Base-by-base conservation (phyloP, 1,140 invertebrate genomes). In the Eriosoma lanigerum region DNA sequence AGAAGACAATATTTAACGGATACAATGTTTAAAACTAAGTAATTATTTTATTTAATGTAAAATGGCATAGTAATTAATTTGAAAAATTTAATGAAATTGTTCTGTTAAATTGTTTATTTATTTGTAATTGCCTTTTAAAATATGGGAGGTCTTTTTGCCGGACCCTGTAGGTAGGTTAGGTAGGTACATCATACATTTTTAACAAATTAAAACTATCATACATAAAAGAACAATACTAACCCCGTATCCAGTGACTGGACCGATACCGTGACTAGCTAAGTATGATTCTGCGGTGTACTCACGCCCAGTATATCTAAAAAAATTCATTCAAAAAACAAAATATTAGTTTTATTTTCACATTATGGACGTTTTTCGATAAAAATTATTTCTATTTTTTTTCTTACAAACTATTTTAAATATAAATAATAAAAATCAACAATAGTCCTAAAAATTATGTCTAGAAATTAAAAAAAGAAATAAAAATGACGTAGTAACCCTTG, bases 161-260 rank as follows among this genome's bases (percentile, higher is more conserved):
- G n/a, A n/a, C n/a, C n/a, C n/a, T n/a, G n/a, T n/a, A n/a, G n/a
- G n/a, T n/a, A n/a, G n/a, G n/a, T n/a, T n/a, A n/a, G n/a, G n/a
- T n/a, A n/a, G n/a, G n/a, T n/a, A n/a, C n/a, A n/a, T n/a, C n/a
- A n/a, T n/a, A n/a, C n/a, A n/a, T n/a, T n/a, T n/a, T n/a, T n/a
- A n/a, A n/a, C n/a, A n/a, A n/a, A n/a, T n/a, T n/a, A n/a, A n/a
- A n/a, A n/a, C n/a, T n/a, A n/a, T n/a, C n/a, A n/a, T n/a, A n/a
- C n/a, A 50, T 15, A 50, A 15, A 50, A 50, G 1, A 50, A 15
- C 17, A 50, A 76, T 76, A 76, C 88, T 92, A 91, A 97, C 96
- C 90, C 95, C 95, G 88, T 97, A 98, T 85, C 96, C 95, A 81
- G 96, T 92, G 82, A 98, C 93, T 83, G 96, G 96, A 87, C 96